phyloP scores from a whole-genome alignment of 2,113 vertebrate genomes.

The Pluvialis apricaria region DNA sequence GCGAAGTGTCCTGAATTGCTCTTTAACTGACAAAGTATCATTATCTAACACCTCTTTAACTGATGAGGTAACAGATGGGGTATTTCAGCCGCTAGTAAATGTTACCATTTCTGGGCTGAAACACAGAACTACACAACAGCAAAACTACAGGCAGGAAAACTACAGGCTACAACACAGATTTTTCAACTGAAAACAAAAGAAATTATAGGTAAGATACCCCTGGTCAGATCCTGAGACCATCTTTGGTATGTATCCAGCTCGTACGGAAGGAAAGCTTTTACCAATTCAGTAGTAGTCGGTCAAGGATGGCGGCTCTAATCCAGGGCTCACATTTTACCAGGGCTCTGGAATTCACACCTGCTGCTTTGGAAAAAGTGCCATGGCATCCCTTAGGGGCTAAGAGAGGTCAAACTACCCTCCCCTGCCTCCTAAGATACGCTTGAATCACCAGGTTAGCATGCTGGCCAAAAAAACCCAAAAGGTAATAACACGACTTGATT shows the following conservation, averaged over 20 bases:
- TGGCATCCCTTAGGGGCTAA: not conserved
- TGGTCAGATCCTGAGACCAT: not conserved
- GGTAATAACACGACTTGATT: not conserved
- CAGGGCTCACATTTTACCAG: not conserved
- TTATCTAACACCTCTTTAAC: constrained; percentile 33
- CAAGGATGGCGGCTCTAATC: not conserved
- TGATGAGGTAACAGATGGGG: not conserved
- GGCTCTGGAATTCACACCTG: constrained; percentile 16
- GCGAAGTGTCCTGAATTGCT: not conserved
- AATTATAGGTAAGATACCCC: not conserved
- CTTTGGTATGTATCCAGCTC: not conserved
- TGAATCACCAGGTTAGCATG: not conserved
- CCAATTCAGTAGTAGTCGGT: not conserved
- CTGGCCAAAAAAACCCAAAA: not conserved
- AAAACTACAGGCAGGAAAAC: not conserved
- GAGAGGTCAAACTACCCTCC: not conserved
- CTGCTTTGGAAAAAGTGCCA: not conserved
- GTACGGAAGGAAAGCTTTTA: not conserved
- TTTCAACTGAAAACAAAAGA: not conserved
- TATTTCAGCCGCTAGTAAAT: not conserved
- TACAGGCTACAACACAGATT: not conserved
- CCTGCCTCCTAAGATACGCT: not conserved
- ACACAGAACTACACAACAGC: not conserved
- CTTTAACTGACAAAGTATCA: not conserved
- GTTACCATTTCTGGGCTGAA: constrained; percentile 1